These are phyloP conservation scores for Eupithecia tripunctaria DNA, from an alignment of 2,888 invertebrate genomes.

Conservation along the genomic window DNA sequence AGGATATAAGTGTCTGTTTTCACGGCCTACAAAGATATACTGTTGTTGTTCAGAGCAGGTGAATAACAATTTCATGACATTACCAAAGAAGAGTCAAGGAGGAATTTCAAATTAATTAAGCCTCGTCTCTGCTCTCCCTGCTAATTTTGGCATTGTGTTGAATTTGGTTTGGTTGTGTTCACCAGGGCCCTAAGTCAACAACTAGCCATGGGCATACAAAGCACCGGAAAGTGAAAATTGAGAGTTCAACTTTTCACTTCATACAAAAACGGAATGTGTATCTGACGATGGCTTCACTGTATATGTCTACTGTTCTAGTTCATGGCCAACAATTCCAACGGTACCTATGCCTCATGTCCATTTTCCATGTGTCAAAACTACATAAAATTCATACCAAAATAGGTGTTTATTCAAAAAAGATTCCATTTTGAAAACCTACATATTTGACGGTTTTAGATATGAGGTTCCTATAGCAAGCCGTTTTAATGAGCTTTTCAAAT, in stretches of 20 bases:
- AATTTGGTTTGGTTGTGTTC: conserved; percentile 32
- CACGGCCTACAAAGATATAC: background rate
- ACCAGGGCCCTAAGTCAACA: conserved; percentile 63
- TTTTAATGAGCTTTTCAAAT: conserved; percentile 5
- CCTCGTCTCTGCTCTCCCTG: conserved; percentile 13
- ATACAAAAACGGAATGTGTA: too few species aligned
- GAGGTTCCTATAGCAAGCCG: background rate
- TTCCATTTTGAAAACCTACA: too few species aligned
- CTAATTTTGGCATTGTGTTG: conserved; percentile 29
- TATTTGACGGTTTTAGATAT: background rate
- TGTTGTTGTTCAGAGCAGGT: background rate
- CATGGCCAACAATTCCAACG: too few species aligned
- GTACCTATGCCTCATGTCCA: too few species aligned
- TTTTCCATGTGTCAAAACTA: too few species aligned
- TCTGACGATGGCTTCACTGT: too few species aligned
- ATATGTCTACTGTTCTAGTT: too few species aligned
- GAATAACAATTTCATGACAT: conserved; percentile 23
- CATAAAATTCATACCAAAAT: too few species aligned
- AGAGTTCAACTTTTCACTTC: too few species aligned
- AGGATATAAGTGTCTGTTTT: background rate
- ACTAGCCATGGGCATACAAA: conserved; percentile 30
- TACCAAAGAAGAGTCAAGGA: conserved; percentile 13
- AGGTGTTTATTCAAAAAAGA: too few species aligned
- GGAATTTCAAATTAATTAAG: conserved; percentile 35
- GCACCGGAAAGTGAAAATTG: too few species aligned